phyloP scores from a whole-genome alignment of 2,113 vertebrate genomes.

The Caloenas nicobarica region DNA sequence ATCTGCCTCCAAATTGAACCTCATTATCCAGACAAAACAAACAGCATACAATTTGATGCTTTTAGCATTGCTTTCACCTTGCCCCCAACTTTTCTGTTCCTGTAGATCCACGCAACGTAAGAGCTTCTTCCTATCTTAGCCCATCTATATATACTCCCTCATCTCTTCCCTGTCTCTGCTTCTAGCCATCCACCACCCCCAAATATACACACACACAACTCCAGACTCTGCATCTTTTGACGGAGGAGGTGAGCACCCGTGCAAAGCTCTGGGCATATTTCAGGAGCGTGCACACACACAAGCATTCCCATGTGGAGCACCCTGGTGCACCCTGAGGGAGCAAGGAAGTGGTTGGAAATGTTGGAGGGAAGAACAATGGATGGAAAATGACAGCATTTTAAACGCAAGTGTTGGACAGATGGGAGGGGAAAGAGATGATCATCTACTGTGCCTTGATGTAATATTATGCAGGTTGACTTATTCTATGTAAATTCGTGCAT shows the following conservation, averaged over 20 bases:
- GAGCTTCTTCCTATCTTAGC: not conserved
- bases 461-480: not conserved
- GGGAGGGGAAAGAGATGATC: not conserved
- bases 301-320: not conserved
- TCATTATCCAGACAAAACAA: not conserved
- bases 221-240: not conserved
- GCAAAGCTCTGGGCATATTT: not conserved
- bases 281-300: not conserved
- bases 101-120: not conserved
- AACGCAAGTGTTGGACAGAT: not conserved
- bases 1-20: not conserved
- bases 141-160: not conserved
- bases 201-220: not conserved
- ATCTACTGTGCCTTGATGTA: rapidly evolving
- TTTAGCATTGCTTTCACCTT: not conserved
- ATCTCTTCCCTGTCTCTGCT: not conserved
- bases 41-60: not conserved
- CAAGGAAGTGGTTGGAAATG: not conserved
- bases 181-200: not conserved
- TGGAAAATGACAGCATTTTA: not conserved
- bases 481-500: not conserved
- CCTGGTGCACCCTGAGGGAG: not conserved
- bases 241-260: not conserved
- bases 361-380: not conserved
- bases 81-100: not conserved